Conservation (phyloP, 2,113 vertebrate genomes). For the Cyprinodon tularosa region DNA sequence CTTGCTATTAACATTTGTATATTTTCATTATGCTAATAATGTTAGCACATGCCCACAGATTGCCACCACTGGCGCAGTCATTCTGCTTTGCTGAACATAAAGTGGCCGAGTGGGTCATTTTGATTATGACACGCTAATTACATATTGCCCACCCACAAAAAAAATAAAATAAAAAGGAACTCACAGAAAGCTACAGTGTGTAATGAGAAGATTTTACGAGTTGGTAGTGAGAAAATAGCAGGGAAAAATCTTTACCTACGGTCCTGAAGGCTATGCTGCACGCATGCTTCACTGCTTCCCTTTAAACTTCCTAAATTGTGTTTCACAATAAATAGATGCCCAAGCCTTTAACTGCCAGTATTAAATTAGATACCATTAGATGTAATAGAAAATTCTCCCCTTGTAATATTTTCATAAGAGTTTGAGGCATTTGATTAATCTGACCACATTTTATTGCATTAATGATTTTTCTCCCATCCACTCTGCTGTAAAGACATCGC, state of each 20-base stretch:
- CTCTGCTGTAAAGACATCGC: constrained; percentile 98
- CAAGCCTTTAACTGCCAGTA: constrained; percentile 99
- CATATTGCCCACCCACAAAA: constrained; percentile 86
- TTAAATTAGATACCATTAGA: constrained; percentile 99
- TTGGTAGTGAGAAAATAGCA: constrained; percentile 77
- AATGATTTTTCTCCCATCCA: constrained; percentile 91
- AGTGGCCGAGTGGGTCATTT: constrained; percentile 99
- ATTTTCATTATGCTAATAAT: constrained; percentile 99
- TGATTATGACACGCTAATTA: constrained; percentile 99
- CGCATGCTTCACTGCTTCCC: constrained; percentile 96
- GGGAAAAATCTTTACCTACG: constrained; percentile 89
- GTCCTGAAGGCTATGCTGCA: constrained; percentile 94
- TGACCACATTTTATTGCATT: constrained; percentile 99
- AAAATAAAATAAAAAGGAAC: constrained; percentile 74
- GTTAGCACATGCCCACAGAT: constrained; percentile 99
- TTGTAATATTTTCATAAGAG: constrained; percentile 97
- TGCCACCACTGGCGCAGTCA: constrained; percentile 98
- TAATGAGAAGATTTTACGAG: constrained; percentile 99
- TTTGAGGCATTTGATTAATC: constrained; percentile 99
- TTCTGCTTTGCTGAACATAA: constrained; percentile 99
- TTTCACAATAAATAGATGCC: constrained; percentile 96
- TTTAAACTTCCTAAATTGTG: constrained; percentile 99
- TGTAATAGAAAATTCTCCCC: constrained; percentile 98
- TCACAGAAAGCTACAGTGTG: constrained; percentile 95
- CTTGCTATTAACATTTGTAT: constrained; percentile 99